Base-by-base conservation (phyloP, 2,113 vertebrate genomes). In the Alectura lathami region DNA sequence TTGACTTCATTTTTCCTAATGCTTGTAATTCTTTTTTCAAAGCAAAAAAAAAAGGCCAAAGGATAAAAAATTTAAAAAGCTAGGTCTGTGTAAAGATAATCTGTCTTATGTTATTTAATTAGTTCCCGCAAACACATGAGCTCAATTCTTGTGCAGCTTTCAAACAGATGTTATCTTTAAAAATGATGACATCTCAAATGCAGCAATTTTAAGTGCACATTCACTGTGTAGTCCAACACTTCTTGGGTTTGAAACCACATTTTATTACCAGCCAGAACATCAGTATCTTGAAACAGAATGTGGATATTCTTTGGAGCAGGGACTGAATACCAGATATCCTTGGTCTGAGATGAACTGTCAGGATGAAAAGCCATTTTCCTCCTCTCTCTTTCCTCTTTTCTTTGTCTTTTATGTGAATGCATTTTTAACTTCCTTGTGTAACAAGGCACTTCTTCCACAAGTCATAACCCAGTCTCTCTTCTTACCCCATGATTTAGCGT, bases 141-240 rank as follows among this genome's bases (percentile, higher is more conserved):
- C 88, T 96, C 92, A 93, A 8, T 84, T 95, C 88, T 92, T 90
- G 60, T 68, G 93, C 91, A 78, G 94, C 83, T 94, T 96, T 96
- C 95, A 96, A 96, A 86, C 92, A 96, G 96, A 96, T 96, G 94
- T 95, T 96, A 92, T 96, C 86, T 81, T 96, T 64, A 81, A 92
- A 95, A 95, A 96, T 93, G 80, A 70, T 81, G 64, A 38, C 68
- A 88, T 86, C 76, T 54, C 60, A 64, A 93, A 86, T 68, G 73
- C 77, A 92, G 88, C 63, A 83, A 94, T 81, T 90, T 96, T 94
- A 95, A 96, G 95, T 95, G 96, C 94, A 90, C 73, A 70, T 94
- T 86, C 77, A 81, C 40, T 75, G 68, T 30, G 38, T 77, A 92
- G 73, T 96, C 92, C 96, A 96, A 88, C 76, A 80, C 76, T 90